Conservation (phyloP, 2,113 vertebrate species). For the Sinocyclocheilus anshuiensis region DNA sequence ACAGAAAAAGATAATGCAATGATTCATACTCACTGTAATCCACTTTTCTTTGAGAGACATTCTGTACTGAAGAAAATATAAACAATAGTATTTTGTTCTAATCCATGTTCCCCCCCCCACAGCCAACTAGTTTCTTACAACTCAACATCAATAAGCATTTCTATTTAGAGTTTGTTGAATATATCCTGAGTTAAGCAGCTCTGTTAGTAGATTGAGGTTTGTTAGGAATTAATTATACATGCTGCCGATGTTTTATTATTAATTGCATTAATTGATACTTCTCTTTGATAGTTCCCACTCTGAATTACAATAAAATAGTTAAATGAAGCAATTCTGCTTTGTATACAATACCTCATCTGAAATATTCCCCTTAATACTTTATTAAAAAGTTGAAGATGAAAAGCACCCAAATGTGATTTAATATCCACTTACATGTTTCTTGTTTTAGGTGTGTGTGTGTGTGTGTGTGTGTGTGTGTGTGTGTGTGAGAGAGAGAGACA, state of each 20-base stretch:
- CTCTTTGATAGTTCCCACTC: slow-evolving; percentile 9
- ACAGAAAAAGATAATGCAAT: background rate
- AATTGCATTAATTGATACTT: slow-evolving; percentile 22
- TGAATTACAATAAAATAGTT: slow-evolving; percentile 4
- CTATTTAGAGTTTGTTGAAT: background rate
- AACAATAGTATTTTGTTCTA: background rate
- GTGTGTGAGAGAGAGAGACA: too few relatives aligned
- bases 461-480: background rate
- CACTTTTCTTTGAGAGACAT: background rate
- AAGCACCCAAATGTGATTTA: slow-evolving; percentile 12
- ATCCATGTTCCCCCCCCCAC: too few relatives aligned
- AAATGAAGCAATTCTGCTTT: slow-evolving; percentile 19
- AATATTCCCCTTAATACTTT: slow-evolving; percentile 27
- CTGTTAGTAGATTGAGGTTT: background rate
- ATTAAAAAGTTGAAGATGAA: slow-evolving; percentile 27
- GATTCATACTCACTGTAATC: slow-evolving; percentile 25
- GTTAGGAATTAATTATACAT: slow-evolving; percentile 5
- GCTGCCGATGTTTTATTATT: slow-evolving; percentile 5
- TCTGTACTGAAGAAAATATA: background rate
- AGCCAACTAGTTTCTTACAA: too few relatives aligned
- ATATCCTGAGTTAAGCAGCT: slow-evolving; percentile 1
- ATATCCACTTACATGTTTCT: background rate
- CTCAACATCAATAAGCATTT: slow-evolving; percentile 8
- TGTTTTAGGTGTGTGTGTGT: background rate
- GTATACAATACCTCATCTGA: background rate